Evolutionary conservation across 2,113 vertebrate species (phyloP), one percentile per base, ranked within the genome.

Genomic region (Saguinus midas): DNA sequence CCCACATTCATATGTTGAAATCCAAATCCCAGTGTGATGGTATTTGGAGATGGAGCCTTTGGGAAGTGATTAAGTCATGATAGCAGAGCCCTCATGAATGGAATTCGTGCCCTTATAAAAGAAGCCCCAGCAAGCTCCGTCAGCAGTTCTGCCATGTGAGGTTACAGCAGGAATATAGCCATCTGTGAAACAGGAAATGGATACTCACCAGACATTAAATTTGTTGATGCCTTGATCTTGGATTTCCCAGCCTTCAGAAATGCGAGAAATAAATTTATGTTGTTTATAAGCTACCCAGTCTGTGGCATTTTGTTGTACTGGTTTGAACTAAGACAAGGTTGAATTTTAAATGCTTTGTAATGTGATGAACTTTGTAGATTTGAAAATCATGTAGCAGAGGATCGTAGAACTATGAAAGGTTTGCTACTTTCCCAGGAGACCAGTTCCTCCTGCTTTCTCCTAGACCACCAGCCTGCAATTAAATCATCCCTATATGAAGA

Each of bases 341-440:
- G 64, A 64, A 82, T 91, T 91, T 86, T 73, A 84, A 91, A 76
- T 87, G 48, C 20, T 35, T 76, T 92, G 43, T 80, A 72, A 64
- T 82, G 3, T 72, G 64, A 55, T 93, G 48, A 76, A 64, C 52
- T 92, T 88, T 27, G 27, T 89, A 91, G 81, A 73, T 92, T 97
- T 97, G 52, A 94, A 96, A 95, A 43, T 52, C 37, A 4, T 37
- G 8, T 66, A 48, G 57, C 35, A 70, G 18, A 80, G 64, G 64
- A 90, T 95, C 37, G 3, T 96, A 88, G 92, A 94, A 58, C 17
- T 72, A 50, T 52, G 10, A 93, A 61, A 61, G 43, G 32, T 57
- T 58, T 80, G 17, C 40, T 85, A 1, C 25, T 4, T 50, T 94
- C 48, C n/a, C 17, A 50, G 45, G 95, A 94, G 87, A 85, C 29